Evolutionary conservation across 2,888 invertebrate genomes (phyloP).

Genomic region (Anticlea derivata): DNA sequence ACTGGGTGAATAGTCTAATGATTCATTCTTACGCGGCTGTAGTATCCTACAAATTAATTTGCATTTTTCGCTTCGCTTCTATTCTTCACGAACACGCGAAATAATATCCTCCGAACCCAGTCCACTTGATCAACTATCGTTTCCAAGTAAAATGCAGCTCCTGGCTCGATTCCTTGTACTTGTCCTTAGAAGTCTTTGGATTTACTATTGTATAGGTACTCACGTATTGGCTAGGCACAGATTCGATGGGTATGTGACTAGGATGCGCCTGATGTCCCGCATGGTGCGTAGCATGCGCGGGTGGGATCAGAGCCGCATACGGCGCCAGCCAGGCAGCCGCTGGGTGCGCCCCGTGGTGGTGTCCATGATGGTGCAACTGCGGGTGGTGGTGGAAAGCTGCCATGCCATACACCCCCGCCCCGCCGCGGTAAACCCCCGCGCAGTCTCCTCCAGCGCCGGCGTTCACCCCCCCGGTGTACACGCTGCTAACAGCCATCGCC

Average conservation of each 20-base stretch:
- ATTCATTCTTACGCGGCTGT: neutral
- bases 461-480: slow-evolving; percentile 70
- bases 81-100: neutral
- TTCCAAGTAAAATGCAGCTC: too few species aligned
- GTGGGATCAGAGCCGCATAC: slow-evolving; percentile 74
- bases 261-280: slow-evolving; percentile 69
- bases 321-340: slow-evolving; percentile 75
- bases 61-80: neutral
- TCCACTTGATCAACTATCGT: neutral
- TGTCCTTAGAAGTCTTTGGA: neutral
- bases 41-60: neutral
- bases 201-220: slow-evolving; percentile 50
- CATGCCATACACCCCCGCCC: slow-evolving; percentile 73
- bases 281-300: slow-evolving; percentile 66
- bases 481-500: slow-evolving; percentile 77
- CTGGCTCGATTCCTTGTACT: too few species aligned
- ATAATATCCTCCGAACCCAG: neutral
- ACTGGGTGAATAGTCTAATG: too few species aligned
- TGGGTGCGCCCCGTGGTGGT: slow-evolving; percentile 69
- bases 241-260: slow-evolving; percentile 74
- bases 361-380: slow-evolving; percentile 61
- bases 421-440: slow-evolving; percentile 74
- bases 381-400: slow-evolving; percentile 76
- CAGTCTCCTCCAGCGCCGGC: slow-evolving; percentile 67
- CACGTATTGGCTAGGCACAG: slow-evolving; percentile 80